Evolutionary conservation across 2,797 vertebrate genomes (phyloP).

Genomic region (Oryzias sinensis): DNA sequence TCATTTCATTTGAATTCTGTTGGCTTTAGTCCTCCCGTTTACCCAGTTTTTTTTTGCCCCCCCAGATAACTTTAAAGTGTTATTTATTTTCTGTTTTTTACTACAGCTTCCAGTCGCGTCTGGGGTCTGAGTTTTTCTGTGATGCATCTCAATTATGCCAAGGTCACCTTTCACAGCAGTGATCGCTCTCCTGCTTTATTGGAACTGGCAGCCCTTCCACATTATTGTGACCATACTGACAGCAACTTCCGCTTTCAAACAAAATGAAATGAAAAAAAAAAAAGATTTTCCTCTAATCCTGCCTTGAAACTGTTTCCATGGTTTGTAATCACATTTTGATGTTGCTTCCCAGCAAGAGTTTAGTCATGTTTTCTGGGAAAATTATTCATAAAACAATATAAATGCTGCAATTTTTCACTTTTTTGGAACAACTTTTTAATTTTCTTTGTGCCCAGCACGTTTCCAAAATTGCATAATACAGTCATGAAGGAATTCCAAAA

Average conservation of each 20-base stretch:
- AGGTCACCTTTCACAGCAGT: conserved; percentile 82
- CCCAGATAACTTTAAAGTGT: conserved; percentile 52
- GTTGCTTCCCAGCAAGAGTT: conserved; percentile 45
- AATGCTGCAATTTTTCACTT: conserved; percentile 35
- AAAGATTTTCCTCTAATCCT: conserved; percentile 56
- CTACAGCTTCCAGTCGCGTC: conserved; percentile 60
- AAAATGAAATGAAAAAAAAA: conserved; percentile 52
- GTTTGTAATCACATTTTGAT: conserved; percentile 61
- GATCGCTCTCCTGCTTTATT: conserved; percentile 80
- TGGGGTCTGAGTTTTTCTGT: conserved; percentile 69
- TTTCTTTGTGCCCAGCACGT: neutral
- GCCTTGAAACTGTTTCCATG: conserved; percentile 58
- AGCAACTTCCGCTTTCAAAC: conserved; percentile 71
- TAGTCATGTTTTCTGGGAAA: conserved; percentile 30
- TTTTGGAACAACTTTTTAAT: conserved; percentile 15
- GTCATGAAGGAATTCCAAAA: too few relatives aligned
- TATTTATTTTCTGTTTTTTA: conserved; percentile 52
- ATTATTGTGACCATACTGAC: conserved; percentile 80
- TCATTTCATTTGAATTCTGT: conserved; percentile 50
- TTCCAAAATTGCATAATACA: neutral
- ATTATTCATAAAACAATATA: conserved; percentile 58
- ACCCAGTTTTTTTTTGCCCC: neutral
- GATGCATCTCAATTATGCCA: conserved; percentile 86
- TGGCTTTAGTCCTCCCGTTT: conserved; percentile 4
- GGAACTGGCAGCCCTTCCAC: conserved; percentile 82